A percentile compares a stretch with the other conserved stretches of the same genome.
Evolutionary conservation across 2,113 vertebrate species (phyloP).

Genomic region (Notarius lentiginosus): DNA sequence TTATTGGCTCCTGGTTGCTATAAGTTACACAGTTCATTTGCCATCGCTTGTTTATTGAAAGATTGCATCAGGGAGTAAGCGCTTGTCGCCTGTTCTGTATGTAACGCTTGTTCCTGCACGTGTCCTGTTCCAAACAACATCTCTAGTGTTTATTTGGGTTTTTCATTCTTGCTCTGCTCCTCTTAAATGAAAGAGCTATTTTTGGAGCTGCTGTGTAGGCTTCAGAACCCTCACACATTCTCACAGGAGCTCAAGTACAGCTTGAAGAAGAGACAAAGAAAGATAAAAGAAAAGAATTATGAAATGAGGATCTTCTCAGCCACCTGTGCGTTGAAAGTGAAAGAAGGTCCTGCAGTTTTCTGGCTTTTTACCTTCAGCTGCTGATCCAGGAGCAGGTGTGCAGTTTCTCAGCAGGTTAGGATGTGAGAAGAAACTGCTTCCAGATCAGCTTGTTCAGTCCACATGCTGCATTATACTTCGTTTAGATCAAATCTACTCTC

Average conservation of each 20-base stretch:
- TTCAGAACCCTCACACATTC: neutral
- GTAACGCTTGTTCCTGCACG: slow-evolving; percentile 12
- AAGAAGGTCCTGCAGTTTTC: neutral
- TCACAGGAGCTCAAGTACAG: neutral
- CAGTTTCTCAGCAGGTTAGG: neutral
- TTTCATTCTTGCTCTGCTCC: slow-evolving; percentile 27
- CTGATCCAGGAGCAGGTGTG: neutral
- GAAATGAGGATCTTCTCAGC: neutral
- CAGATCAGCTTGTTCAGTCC: neutral
- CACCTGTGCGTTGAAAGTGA: neutral
- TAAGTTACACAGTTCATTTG: slow-evolving; percentile 74
- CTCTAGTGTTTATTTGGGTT: slow-evolving; percentile 10
- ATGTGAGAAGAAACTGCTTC: neutral
- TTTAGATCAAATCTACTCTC: too few species aligned
- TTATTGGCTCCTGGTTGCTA: slow-evolving; percentile 85
- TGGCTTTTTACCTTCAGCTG: neutral
- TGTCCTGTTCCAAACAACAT: slow-evolving; percentile 22
- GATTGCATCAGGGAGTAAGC: slow-evolving; percentile 52
- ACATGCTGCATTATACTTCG: neutral
- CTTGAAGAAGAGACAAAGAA: neutral
- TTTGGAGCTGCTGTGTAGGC: slow-evolving; percentile 20
- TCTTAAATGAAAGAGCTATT: slow-evolving; percentile 22
- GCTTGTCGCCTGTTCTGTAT: slow-evolving; percentile 40
- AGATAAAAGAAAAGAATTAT: neutral
- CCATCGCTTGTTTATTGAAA: slow-evolving; percentile 59